phyloP scores from a whole-genome alignment of 2,113 vertebrate species.

The Spermophilus dauricus region DNA sequence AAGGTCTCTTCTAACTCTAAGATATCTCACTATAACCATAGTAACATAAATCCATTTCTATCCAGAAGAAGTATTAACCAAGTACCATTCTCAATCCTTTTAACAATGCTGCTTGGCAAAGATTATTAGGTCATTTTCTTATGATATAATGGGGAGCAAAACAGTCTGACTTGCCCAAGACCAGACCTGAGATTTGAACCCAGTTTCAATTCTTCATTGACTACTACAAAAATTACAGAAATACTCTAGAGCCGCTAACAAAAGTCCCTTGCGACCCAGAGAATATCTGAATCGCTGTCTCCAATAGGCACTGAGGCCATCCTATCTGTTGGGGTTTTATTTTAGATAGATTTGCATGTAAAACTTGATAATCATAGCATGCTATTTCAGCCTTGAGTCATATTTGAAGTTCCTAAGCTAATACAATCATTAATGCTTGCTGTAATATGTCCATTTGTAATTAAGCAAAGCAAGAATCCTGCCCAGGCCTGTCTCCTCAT shows the following conservation, averaged over 20 bases:
- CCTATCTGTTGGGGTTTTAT: background rate
- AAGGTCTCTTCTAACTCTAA: background rate
- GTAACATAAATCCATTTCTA: background rate
- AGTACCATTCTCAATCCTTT: background rate
- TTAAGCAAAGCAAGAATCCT: constrained; percentile 68
- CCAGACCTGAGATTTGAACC: background rate
- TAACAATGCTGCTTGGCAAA: background rate
- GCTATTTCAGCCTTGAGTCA: constrained; percentile 37
- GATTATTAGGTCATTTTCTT: background rate
- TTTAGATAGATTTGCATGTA: constrained; percentile 21
- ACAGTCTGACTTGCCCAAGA: background rate
- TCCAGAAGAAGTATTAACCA: background rate
- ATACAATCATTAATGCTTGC: constrained; percentile 62
- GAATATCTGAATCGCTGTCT: background rate
- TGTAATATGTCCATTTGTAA: constrained; percentile 67
- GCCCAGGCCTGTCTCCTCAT: constrained; percentile 15
- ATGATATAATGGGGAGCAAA: background rate
- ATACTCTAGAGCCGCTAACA: background rate
- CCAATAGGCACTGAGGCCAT: background rate
- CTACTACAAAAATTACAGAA: background rate
- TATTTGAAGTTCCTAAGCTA: constrained; percentile 68
- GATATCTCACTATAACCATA: background rate
- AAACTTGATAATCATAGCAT: background rate
- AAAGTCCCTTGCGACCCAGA: background rate
- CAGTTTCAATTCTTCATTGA: background rate